These are phyloP conservation scores for Urophycis tenuis DNA, from an alignment of 2,797 vertebrate species.

Conservation along the genomic window DNA sequence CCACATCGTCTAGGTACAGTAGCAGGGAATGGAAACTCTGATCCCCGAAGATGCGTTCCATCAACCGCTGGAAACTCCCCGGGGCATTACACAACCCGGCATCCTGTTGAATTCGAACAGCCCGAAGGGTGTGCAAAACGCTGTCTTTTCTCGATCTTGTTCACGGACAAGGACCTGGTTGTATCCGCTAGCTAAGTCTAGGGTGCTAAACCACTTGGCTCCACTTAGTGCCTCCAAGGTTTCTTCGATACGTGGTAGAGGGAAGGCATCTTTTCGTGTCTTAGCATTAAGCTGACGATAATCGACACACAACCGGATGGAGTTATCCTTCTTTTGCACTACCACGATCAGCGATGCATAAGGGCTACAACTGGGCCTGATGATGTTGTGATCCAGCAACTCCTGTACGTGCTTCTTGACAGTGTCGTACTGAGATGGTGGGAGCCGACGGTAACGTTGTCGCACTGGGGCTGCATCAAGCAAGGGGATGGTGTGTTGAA, in stretches of 20 bases:
- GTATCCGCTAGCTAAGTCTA: conserved; percentile 17
- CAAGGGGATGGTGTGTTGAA: conserved; percentile 4
- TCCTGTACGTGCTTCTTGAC: conserved; percentile 20
- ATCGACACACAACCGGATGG: background rate
- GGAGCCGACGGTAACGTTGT: conserved; percentile 8
- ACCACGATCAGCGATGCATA: conserved; percentile 17
- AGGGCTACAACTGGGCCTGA: background rate
- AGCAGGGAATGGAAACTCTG: too few species aligned
- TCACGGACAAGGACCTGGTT: conserved; percentile 17
- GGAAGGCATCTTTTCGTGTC: too few species aligned
- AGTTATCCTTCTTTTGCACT: background rate
- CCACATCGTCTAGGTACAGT: too few species aligned
- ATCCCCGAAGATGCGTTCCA: too few species aligned
- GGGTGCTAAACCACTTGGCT: too few species aligned
- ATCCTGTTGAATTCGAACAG: too few species aligned
- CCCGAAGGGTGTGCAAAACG: conserved; percentile 5
- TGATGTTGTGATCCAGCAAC: conserved; percentile 1
- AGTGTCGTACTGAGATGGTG: conserved; percentile 17
- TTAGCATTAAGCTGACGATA: background rate
- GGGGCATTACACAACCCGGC: too few species aligned
- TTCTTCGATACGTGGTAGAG: too few species aligned
- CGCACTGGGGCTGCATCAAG: conserved; percentile 4
- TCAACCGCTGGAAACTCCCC: too few species aligned
- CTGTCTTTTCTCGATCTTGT: conserved; percentile 10
- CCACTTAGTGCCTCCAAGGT: too few species aligned